Base-by-base conservation (phyloP, 2,113 vertebrate species). In the Maylandia zebra region DNA sequence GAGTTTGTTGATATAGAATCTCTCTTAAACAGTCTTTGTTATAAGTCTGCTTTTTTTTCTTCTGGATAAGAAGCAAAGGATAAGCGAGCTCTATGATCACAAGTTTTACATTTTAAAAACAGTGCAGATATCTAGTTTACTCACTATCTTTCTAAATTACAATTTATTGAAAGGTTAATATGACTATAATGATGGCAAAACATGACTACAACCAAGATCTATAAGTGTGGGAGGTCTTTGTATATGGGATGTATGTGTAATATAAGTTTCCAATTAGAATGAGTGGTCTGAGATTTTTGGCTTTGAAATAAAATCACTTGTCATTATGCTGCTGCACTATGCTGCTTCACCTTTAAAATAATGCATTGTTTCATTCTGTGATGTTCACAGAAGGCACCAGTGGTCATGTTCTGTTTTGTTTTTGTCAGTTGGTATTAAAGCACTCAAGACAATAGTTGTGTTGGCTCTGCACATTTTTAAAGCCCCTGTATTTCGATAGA, bases 401-500 rank as follows among this genome's bases (percentile, higher is more conserved):
- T 17, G 57, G 27, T 14, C 2, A 13, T 19, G 55, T 41, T 50
- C 36, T 12, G 30, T 79, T 56, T 83, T 61, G 11, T 27, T 81
- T 12, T 69, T 64, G 4, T 79, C 57, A 24, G 38, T 43, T 55
- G 50, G 83, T 74, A 52, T 36, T 32, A 43, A 17, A 83, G 80
- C 41, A 69, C 52, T 86, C 36, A 24, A 24, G 32, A 57, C 9
- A 50, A 36, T 7, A 32, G 32, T 11, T 71, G 24, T 64, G 8
- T 14, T 61, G 48, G 17, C 82, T 83, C 16, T 86, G 69, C 14
- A 89, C 45, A 66, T 19, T 61, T 61, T 52, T 38, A 83, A 64
- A 9, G 32, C 17, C 5, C 10, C 56, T 52, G 82, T 48, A 22
- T 66, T 93, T 81, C 66, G 85, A 93, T 90, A 86, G 95, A 94